A percentile compares a stretch with the other conserved stretches of the same genome.
Conservation (phyloP, 2,888 invertebrate species). For the Escarpia spicata region DNA sequence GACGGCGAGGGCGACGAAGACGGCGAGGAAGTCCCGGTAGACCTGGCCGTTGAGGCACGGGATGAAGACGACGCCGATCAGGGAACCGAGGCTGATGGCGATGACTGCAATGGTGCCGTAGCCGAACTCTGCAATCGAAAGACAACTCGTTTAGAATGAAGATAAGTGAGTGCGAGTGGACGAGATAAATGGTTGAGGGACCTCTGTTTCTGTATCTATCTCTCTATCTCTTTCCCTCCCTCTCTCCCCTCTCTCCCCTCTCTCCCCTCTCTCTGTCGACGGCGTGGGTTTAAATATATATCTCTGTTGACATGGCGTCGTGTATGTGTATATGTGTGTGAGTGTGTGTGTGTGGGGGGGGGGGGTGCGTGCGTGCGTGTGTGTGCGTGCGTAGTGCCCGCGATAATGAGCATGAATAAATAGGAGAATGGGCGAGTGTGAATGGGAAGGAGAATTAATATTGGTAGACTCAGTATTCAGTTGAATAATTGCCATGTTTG, state of each 20-base stretch:
- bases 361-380: background rate
- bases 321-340: no score
- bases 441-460: background rate
- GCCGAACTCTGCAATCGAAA: background rate
- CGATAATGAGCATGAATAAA: background rate
- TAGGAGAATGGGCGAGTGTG: background rate
- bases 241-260: no score
- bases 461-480: no score
- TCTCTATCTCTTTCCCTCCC: no score
- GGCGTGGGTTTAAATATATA: no score
- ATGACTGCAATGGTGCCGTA: slow-evolving; percentile 19
- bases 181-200: background rate
- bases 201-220: no score
- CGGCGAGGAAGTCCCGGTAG: slow-evolving; percentile 86
- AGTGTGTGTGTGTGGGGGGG: background rate
- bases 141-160: background rate
- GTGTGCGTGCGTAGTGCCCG: background rate
- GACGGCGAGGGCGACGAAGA: slow-evolving; percentile 88
- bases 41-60: slow-evolving; percentile 54
- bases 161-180: background rate
- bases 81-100: slow-evolving; percentile 14
- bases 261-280: no score
- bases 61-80: slow-evolving; percentile 23
- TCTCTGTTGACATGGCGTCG: no score
- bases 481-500: background rate